Percentiles rank a stretch among this genome's conserved stretches.
phyloP scores from a whole-genome alignment of 2,113 vertebrate species.

The Odocoileus virginianus region DNA sequence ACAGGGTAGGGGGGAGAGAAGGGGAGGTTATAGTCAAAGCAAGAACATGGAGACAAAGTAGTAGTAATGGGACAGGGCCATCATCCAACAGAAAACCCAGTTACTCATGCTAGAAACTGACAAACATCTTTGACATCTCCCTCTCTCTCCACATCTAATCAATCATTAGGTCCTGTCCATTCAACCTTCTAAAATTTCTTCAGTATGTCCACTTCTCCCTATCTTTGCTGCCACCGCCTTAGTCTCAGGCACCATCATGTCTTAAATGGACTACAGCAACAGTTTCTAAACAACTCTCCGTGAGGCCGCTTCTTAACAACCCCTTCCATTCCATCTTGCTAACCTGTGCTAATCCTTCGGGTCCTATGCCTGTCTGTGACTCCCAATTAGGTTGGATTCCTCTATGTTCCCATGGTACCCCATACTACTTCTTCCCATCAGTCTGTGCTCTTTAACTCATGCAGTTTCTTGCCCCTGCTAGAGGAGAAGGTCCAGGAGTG shows the following conservation, averaged over 20 bases:
- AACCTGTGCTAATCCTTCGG: neutral
- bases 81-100: neutral
- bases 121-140: neutral
- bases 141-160: neutral
- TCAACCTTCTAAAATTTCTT: constrained; percentile 1
- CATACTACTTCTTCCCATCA: neutral
- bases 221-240: neutral
- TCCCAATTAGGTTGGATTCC: neutral
- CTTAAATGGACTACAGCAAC: neutral
- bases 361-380: neutral
- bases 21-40: neutral
- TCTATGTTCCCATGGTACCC: neutral
- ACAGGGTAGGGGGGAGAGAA: neutral
- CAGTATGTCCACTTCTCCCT: neutral
- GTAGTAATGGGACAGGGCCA: neutral
- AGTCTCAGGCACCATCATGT: neutral
- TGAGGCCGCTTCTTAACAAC: neutral
- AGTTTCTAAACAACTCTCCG: neutral
- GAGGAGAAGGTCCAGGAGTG: neutral
- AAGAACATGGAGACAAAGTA: neutral
- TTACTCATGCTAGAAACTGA: neutral
- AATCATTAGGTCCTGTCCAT: neutral
- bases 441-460: neutral
- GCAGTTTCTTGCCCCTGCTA: neutral
- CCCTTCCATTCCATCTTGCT: neutral